Conservation (phyloP, 2,888 invertebrate genomes). For the Drosophila prolongata region DNA sequence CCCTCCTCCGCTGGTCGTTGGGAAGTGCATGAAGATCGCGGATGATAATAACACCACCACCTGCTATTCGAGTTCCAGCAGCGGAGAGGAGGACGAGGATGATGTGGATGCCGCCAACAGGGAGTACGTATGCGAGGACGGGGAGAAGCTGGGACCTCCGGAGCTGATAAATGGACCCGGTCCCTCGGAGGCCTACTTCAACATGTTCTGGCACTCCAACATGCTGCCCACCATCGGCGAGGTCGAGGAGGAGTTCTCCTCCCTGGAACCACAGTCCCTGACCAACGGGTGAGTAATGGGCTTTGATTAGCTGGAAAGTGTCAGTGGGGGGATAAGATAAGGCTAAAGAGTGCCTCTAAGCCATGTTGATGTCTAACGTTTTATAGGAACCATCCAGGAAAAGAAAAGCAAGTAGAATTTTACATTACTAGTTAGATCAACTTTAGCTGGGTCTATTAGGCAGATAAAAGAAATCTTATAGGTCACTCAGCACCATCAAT, state of each 20-base stretch:
- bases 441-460: no score
- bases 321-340: constrained; percentile 2
- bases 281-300: constrained; percentile 81
- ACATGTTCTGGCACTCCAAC: constrained; percentile 84
- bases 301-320: not conserved
- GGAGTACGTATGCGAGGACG: constrained; percentile 83
- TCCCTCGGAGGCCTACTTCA: constrained; percentile 84
- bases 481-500: no score
- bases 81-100: constrained; percentile 75
- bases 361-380: not conserved
- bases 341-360: not conserved
- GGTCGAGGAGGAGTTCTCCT: constrained; percentile 84
- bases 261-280: constrained; percentile 81
- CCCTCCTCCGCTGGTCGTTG: constrained; percentile 77
- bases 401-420: not conserved
- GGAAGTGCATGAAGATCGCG: constrained; percentile 82
- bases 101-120: constrained; percentile 74
- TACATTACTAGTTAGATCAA: no score
- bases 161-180: constrained; percentile 84
- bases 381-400: no score
- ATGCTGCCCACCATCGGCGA: constrained; percentile 85
- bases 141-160: constrained; percentile 84
- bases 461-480: no score
- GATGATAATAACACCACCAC: constrained; percentile 70
- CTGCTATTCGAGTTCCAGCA: constrained; percentile 82